These are phyloP conservation scores for Tyrannus savana DNA, from an alignment of 2,113 vertebrate species.

Conservation along the genomic window DNA sequence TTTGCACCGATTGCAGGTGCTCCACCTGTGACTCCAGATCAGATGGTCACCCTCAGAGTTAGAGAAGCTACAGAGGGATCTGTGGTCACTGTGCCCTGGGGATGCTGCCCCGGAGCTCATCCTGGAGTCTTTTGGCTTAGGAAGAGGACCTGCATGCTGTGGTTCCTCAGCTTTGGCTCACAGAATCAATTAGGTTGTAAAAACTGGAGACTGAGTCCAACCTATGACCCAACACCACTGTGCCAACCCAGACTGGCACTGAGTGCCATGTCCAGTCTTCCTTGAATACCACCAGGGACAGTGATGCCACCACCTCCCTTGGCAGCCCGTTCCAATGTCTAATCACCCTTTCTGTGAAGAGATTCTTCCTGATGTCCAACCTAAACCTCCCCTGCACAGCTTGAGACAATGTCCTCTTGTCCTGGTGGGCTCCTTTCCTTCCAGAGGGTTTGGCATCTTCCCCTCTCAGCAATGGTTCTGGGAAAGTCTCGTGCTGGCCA, in stretches of 20 bases:
- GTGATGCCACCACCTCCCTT: background rate
- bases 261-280: background rate
- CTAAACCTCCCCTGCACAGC: background rate
- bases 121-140: background rate
- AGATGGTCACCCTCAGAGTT: background rate
- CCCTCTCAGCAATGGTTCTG: rapidly evolving
- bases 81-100: background rate
- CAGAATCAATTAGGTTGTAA: background rate
- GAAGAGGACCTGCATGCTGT: background rate
- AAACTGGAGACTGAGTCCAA: background rate
- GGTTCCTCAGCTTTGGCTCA: background rate
- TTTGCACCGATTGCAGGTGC: background rate
- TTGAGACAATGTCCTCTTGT: background rate
- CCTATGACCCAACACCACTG: background rate
- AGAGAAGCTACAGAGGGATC: background rate
- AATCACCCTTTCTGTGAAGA: background rate
- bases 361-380: background rate
- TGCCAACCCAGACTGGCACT: background rate
- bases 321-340: background rate
- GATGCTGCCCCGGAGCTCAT: background rate
- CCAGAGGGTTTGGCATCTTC: background rate
- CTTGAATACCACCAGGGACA: background rate
- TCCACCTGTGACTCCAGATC: background rate
- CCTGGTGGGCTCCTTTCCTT: background rate
- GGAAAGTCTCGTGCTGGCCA: background rate